Conservation (phyloP, 2,797 vertebrate genomes). For the Cephalopachus bancanus region DNA sequence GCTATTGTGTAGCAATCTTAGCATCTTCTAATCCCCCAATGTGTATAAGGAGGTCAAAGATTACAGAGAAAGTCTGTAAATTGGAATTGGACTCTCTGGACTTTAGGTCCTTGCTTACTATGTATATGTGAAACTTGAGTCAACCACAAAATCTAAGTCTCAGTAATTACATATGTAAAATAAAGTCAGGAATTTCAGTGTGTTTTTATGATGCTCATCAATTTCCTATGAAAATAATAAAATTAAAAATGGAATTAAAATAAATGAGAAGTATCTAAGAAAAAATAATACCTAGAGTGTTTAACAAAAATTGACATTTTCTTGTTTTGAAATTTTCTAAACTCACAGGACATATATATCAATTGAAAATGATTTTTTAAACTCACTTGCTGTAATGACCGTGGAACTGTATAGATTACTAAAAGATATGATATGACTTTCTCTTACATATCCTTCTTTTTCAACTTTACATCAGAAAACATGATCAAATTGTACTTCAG, state of each 20-base stretch:
- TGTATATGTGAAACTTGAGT: neutral
- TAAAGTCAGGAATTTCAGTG: neutral
- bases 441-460: neutral
- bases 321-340: neutral
- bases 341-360: neutral
- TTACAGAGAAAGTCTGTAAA: neutral
- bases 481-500: neutral
- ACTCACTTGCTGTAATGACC: neutral
- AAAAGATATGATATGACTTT: neutral
- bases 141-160: neutral
- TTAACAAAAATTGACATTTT: constrained; percentile 35
- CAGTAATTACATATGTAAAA: neutral
- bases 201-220: neutral
- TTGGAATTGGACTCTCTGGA: neutral
- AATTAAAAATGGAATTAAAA: neutral
- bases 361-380: neutral
- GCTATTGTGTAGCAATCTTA: neutral
- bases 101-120: neutral
- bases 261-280: neutral
- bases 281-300: neutral
- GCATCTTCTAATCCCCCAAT: neutral
- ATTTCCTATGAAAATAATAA: constrained; percentile 18
- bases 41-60: neutral
- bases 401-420: neutral
- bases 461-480: constrained; percentile 20